Evolutionary conservation across 2,888 invertebrate genomes (phyloP).

Genomic region (Cephus rjabovi): DNA sequence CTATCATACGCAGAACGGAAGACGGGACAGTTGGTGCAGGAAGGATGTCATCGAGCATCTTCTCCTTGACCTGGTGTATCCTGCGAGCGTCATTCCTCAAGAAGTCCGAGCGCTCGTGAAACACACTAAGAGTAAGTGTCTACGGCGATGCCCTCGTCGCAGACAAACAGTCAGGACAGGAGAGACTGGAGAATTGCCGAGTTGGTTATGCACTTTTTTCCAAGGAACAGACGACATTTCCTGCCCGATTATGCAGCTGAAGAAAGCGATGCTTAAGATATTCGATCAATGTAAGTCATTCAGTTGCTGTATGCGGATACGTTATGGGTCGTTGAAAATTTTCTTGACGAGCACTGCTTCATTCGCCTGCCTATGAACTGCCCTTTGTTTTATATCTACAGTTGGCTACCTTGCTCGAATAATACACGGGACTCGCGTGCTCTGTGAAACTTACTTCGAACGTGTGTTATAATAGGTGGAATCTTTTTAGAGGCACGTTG

Average conservation of each 20-base stretch:
- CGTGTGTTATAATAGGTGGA: background rate
- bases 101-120: background rate
- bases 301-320: background rate
- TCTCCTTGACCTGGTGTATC: background rate
- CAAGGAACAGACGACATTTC: conserved; percentile 26
- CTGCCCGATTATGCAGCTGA: conserved; percentile 57
- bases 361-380: background rate
- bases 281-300: conserved; percentile 56
- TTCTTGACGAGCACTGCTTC: background rate
- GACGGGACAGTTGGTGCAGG: background rate
- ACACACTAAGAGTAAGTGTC: background rate
- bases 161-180: background rate
- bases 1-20: background rate
- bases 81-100: background rate
- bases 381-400: background rate
- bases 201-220: conserved; percentile 20
- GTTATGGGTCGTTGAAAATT: background rate
- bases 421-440: conserved; percentile 16
- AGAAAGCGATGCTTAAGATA: conserved; percentile 59
- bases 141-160: background rate
- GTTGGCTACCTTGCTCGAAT: conserved; percentile 8
- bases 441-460: background rate
- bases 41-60: background rate
- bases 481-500: background rate
- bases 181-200: conserved; percentile 8